phyloP scores from a whole-genome alignment of 2,888 invertebrate genomes.

The Drosophila buzzatii region DNA sequence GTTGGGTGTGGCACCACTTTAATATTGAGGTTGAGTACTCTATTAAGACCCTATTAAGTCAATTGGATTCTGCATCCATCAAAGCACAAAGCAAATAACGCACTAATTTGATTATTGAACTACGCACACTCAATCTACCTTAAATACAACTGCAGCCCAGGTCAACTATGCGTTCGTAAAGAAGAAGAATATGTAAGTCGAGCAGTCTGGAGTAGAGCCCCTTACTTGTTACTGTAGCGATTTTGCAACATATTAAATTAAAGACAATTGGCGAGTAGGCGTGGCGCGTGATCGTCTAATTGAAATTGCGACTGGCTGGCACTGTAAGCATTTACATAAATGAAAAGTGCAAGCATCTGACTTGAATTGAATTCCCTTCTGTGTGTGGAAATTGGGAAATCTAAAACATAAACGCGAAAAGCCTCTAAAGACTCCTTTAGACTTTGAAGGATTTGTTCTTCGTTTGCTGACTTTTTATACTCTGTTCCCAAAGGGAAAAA shows the following conservation, averaged over 20 bases:
- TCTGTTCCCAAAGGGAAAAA: too few relatives aligned
- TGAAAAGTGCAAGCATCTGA: constrained; percentile 19
- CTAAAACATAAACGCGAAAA: constrained; percentile 2
- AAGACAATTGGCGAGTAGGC: constrained; percentile 31
- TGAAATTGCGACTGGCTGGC: constrained; percentile 39
- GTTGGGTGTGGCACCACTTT: constrained; percentile 34
- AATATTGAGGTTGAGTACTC: constrained; percentile 69
- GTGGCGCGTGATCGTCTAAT: constrained; percentile 38
- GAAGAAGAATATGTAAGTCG: too few relatives aligned
- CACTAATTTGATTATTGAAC: constrained; percentile 4
- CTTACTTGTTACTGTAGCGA: too few relatives aligned
- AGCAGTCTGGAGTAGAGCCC: too few relatives aligned
- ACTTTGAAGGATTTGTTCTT: constrained; percentile 18
- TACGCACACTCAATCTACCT: not conserved
- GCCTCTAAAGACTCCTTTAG: not conserved
- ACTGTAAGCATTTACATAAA: constrained; percentile 44
- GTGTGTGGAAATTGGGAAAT: constrained; percentile 15
- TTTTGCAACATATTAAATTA: too few relatives aligned
- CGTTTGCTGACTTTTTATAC: too few relatives aligned
- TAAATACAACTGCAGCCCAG: too few relatives aligned
- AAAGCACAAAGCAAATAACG: constrained; percentile 6
- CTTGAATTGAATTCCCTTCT: constrained; percentile 3
- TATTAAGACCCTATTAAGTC: constrained; percentile 69
- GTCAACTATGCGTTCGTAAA: too few relatives aligned
- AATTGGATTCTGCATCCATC: constrained; percentile 63